Evolutionary conservation across 2,888 invertebrate species (phyloP).

Genomic region (Spodoptera littoralis): DNA sequence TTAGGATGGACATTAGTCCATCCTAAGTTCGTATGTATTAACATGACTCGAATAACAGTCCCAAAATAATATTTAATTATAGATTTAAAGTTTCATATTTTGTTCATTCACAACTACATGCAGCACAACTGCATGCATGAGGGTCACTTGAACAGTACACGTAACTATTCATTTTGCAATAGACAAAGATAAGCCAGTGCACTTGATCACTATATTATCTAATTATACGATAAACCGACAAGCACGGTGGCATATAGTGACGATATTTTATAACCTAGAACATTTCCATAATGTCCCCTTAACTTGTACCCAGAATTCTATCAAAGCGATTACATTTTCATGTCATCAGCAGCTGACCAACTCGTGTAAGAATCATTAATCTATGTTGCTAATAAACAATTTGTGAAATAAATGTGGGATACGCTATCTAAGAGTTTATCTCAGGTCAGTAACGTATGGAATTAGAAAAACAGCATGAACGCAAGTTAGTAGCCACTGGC

Average conservation of each 20-base stretch:
- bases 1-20: too few relatives aligned
- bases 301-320: conserved; percentile 14
- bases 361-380: conserved; percentile 65
- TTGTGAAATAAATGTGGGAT: conserved; percentile 71
- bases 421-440: conserved; percentile 80
- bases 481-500: conserved; percentile 70
- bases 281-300: conserved; percentile 11
- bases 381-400: conserved; percentile 67
- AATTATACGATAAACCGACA: conserved; percentile 16
- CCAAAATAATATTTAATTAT: too few relatives aligned
- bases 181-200: conserved; percentile 6
- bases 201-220: not conserved
- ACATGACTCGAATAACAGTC: too few relatives aligned
- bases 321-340: conserved; percentile 39
- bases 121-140: too few relatives aligned
- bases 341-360: conserved; percentile 63
- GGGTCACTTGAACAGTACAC: too few relatives aligned
- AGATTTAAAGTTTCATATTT: too few relatives aligned
- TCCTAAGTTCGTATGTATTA: too few relatives aligned
- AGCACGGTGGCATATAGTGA: conserved; percentile 4
- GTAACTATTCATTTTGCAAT: not conserved
- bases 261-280: conserved; percentile 13
- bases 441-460: conserved; percentile 76
- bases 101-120: too few relatives aligned
- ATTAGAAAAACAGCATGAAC: conserved; percentile 76